Conservation (phyloP, 1,140 invertebrate genomes). For the Drosophila saltans region DNA sequence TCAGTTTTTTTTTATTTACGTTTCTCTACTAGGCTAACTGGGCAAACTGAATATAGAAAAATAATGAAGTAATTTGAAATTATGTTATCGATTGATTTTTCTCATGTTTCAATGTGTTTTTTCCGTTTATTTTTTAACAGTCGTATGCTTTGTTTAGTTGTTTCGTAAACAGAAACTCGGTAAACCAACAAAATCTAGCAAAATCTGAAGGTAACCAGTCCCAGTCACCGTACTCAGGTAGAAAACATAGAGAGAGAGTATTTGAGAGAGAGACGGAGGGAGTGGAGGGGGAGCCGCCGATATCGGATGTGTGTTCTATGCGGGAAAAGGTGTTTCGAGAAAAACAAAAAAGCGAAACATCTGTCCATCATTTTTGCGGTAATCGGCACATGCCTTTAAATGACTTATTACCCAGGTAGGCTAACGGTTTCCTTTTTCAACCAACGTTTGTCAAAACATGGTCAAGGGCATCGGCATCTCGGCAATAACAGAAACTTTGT, state of each 20-base stretch:
- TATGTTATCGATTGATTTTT: conserved; percentile 8
- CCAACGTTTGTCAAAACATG: conserved; percentile 65
- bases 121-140: conserved; percentile 25
- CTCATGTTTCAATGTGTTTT: conserved; percentile 33
- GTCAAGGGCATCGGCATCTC: conserved; percentile 59
- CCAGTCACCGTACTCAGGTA: conserved; percentile 41
- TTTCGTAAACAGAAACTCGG: conserved; percentile 34
- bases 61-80: neutral
- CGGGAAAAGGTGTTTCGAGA: conserved; percentile 16
- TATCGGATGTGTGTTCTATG: neutral
- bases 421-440: conserved; percentile 21
- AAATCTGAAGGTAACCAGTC: conserved; percentile 42
- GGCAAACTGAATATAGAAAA: neutral
- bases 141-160: conserved; percentile 25
- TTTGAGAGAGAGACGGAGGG: neutral
- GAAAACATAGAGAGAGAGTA: neutral
- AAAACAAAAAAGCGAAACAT: conserved; percentile 45
- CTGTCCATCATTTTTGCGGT: conserved; percentile 45
- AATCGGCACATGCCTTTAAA: conserved; percentile 45
- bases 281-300: neutral
- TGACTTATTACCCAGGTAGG: conserved; percentile 63
- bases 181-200: conserved; percentile 44
- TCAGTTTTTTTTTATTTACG: neutral
- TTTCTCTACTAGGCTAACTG: too few species aligned
- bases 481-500: neutral